Evolutionary conservation across 2,797 vertebrate genomes (phyloP), one percentile per base, ranked within the genome.

Genomic region (Calcarius lapponicus): DNA sequence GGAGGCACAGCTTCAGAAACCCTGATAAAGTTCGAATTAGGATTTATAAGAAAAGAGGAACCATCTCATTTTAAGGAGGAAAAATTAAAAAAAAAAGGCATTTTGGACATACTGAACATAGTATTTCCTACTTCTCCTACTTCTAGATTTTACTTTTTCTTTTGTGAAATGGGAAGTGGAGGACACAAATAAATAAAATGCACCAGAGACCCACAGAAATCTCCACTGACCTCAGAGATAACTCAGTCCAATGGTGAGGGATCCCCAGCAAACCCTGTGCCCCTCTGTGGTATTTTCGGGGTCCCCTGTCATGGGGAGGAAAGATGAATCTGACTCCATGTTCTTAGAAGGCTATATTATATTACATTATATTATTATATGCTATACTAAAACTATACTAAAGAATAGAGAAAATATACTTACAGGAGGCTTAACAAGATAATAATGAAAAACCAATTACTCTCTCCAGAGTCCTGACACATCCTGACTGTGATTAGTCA

Each of bases 401-500:
- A 53, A 53, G 29, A 53, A 53, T 13, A 19, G 17, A 18, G 17
- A 31, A 53, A 53, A 9, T 11, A 31, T 31, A 31, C 51, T 53
- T 31, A 53, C 11, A 31, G 17, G 31, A 53, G 3, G 51, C 7
- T 31, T 53, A 19, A 53, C 51, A 53, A 31, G 29, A 19, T 31
- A 53, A 3, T 31, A 53, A 53, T 53, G 17, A 53, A 53, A 31
- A 53, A 31, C 17, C 1, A 1, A 0, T 53, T 11, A 53, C 10
- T 12, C 17, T 18, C 17, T 8, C 51, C 51, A 53, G 51, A 53
- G 51, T 53, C 50, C 51, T 4, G 17, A 53, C 17, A 53, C 29
- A 31, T 7, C 29, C 3, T 2, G 28, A 18, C 28, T 1, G 1
- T 5, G 7, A 31, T 31, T 31, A 11, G 29, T 53, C 29, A 53